Evolutionary conservation across 2,113 vertebrate genomes (phyloP), one percentile per base, ranked within the genome.

Genomic region (Plecturocebus donacophilus): DNA sequence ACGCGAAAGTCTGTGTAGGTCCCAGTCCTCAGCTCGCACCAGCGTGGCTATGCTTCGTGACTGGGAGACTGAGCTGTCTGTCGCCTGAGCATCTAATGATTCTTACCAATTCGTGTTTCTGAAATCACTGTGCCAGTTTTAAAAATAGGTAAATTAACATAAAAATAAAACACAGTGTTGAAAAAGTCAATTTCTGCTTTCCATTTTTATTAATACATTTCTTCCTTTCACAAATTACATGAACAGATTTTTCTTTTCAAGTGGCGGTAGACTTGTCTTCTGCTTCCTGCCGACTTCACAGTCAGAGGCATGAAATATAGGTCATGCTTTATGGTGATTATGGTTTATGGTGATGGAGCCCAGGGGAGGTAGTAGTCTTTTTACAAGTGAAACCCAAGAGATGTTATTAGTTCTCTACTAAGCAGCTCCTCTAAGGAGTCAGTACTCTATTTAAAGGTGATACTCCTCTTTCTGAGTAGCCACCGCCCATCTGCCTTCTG

Each of bases 1-100:
- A 11, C n/a, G 40, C 21, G 20, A 2, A 8, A 2, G 3, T 52
- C 32, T 14, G 20, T 56, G 16, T 8, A 2, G 58, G 27, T 25
- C 12, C 7, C 5, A 16, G 58, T 23, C 76, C 90, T 68, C 61
- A 32, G 3, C 2, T n/a, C 1, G 25, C 32, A 16, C 21, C n/a
- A 6, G 32, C 32, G 2, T 8, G 16, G 12, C 30, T 49, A 3
- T 25, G 10, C 70, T 8, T 3, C 1, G 17, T 19, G 14, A 19
- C 42, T 32, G 6, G 27, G 5, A 5, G 19, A 1, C 56, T 17
- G 16, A 61, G 30, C 35, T 5, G 5, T 32, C 35, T 5, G 5
- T 32, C 58, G 5, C n/a, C 42, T 8, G 12, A 70, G 8, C 16
- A 25, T 4, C 30, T 52, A 10, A 27, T 0, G 49, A 17, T 30